Base-by-base conservation (phyloP, 1,140 invertebrate species). In the Metaphire vulgaris region DNA sequence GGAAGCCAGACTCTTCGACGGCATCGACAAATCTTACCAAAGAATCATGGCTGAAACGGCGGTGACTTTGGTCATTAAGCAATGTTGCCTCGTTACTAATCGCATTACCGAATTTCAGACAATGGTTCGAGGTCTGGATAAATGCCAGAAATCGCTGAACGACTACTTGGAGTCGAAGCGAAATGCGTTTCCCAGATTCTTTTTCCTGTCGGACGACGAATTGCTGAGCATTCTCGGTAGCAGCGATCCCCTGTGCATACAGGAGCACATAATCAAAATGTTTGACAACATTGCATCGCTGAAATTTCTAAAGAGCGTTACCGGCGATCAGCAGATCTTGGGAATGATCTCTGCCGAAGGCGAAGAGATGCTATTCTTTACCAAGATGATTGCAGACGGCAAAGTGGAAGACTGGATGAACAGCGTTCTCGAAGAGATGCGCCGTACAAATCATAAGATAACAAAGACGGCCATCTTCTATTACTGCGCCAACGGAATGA, bases 211-310 rank as follows among this genome's bases (percentile, higher is more conserved):
- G 12, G 94, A 95, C 76, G 93, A 96, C 83, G 95, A 97, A 85
- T 83, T 97, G 74, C 88, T 97, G 12, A 92, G 91, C 34, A 93
- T 96, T 80, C 88, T 96, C n/a, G 93, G 94, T 33, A 94, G 91
- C 80, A 92, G 90, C 79, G 90, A 93, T 77, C 90, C 91, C 28
- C 87, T 87, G 71, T 91, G 90, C 82, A 92, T 96, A 16, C 93
- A 96, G 86, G 92, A 94, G 81, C 92, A 96, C 81, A 93, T 96
- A 88, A 92, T 94, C 69, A 96, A 97, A 90, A 95, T 96, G 92
- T 96, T 93, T 86, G 93, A 96, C 83, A 95, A 96, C 83, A 90
- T 96, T 21, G 89, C 91, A 80, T 90, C 90, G 69, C 86, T 96
- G 73, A 88, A 89, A 73, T 87, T 95, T 75, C 86, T 86, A 33